phyloP scores from a whole-genome alignment of 2,113 vertebrate species.

The Tetraodon nigroviridis region DNA sequence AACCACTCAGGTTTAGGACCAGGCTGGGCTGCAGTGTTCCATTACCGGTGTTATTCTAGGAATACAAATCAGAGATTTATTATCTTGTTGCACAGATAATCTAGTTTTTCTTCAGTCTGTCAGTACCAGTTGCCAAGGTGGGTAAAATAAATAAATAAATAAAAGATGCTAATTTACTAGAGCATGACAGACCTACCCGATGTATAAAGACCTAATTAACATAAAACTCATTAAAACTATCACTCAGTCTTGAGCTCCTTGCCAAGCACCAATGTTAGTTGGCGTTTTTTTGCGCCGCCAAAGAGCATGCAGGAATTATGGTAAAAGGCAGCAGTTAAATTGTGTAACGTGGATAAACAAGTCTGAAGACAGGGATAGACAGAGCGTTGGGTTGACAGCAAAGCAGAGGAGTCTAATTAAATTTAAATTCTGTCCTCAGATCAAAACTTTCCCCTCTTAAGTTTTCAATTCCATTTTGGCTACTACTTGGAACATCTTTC shows the following conservation, averaged over 20 bases:
- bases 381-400: conserved; percentile 17
- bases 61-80: conserved; percentile 44
- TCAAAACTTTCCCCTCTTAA: conserved; percentile 32
- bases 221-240: conserved; percentile 64
- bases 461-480: conserved; percentile 10
- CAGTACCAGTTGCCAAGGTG: conserved; percentile 41
- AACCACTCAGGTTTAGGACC: too few species aligned
- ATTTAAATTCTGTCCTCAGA: conserved; percentile 17
- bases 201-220: conserved; percentile 54
- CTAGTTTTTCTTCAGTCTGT: conserved; percentile 35
- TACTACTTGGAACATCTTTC: conserved; percentile 3
- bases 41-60: conserved; percentile 31
- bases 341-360: conserved; percentile 54
- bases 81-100: conserved; percentile 30
- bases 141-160: conserved; percentile 6
- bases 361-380: conserved; percentile 36
- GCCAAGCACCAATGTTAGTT: conserved; percentile 30
- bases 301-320: conserved; percentile 54
- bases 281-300: conserved; percentile 50
- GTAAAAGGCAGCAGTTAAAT: conserved; percentile 34
- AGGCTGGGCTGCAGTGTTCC: not conserved
- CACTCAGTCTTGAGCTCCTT: conserved; percentile 27
- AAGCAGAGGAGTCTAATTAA: conserved; percentile 49
- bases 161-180: too few species aligned
- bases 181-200: too few species aligned